phyloP scores from a whole-genome alignment of 1,140 invertebrate species.

The Caerostris darwini region DNA sequence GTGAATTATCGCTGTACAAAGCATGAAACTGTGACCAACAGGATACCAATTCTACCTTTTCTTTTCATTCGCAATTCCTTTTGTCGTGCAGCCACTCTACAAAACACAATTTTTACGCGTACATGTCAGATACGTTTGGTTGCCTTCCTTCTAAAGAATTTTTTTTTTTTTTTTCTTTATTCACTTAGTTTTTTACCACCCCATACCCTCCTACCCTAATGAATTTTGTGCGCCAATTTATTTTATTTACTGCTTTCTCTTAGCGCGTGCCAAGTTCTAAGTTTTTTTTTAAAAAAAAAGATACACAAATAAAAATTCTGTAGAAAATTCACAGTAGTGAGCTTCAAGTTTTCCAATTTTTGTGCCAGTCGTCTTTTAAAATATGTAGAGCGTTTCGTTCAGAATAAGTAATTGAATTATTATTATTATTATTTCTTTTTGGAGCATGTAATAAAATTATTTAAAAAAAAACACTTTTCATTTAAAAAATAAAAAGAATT shows the following conservation, averaged over 20 bases:
- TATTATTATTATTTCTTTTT: too few relatives aligned
- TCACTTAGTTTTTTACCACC: not conserved
- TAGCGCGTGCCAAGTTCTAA: not conserved
- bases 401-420: not conserved
- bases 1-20: slow-evolving; percentile 28
- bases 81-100: not conserved
- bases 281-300: not conserved
- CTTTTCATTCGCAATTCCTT: not conserved
- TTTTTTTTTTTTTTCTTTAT: not conserved
- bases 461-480: not conserved
- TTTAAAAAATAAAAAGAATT: not conserved
- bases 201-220: not conserved
- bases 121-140: slow-evolving; percentile 65
- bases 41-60: slow-evolving; percentile 40
- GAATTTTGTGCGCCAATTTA: not conserved
- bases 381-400: not conserved
- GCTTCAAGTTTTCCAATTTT: not conserved
- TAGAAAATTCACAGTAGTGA: not conserved
- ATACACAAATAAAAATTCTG: not conserved
- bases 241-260: slow-evolving; percentile 14
- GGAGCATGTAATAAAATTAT: too few relatives aligned
- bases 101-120: slow-evolving; percentile 55
- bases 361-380: not conserved
- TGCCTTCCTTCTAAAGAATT: slow-evolving; percentile 42
- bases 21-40: slow-evolving; percentile 73